A percentile compares a stretch with the other conserved stretches of the same genome.
These are phyloP conservation scores for Ceratina japonica DNA, from an alignment of 1,140 invertebrate species.

Conservation along the genomic window DNA sequence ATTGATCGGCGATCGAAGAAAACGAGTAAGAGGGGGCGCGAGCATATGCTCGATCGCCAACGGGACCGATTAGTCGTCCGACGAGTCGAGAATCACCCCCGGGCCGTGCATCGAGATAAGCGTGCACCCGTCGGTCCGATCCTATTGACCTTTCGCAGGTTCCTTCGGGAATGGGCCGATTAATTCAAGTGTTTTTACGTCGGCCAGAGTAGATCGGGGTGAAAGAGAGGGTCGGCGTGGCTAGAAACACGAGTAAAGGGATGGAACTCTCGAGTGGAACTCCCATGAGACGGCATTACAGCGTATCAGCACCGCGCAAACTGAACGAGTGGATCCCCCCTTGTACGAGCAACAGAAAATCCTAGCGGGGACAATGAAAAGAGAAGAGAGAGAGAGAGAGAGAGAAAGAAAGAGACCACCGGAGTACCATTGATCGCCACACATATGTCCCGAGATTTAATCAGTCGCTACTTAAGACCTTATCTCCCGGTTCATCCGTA, in stretches of 20 bases:
- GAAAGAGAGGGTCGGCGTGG: not conserved
- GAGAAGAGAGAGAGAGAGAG: not conserved
- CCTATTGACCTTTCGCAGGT: constrained; percentile 69
- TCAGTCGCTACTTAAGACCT: constrained; percentile 77
- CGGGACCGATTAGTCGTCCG: constrained; percentile 56
- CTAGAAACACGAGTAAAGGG: constrained; percentile 51
- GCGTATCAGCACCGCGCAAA: constrained; percentile 78
- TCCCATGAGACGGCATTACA: constrained; percentile 76
- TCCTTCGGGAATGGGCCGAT: constrained; percentile 64
- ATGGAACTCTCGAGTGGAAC: constrained; percentile 49
- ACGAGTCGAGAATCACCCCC: constrained; percentile 3
- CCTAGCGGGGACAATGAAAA: not conserved
- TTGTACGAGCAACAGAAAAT: constrained; percentile 53
- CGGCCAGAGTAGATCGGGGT: constrained; percentile 34
- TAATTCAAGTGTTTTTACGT: constrained; percentile 69
- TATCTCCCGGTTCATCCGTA: constrained; percentile 70
- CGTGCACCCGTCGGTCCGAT: constrained; percentile 49
- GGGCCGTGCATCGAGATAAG: constrained; percentile 58
- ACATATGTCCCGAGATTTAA: constrained; percentile 80
- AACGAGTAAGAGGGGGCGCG: not conserved
- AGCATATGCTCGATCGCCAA: constrained; percentile 54
- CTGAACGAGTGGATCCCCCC: constrained; percentile 69
- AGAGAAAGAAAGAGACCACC: constrained; percentile 41
- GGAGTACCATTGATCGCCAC: constrained; percentile 73
- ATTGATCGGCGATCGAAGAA: constrained; percentile 24